Evolutionary conservation across 2,797 vertebrate species (phyloP).

Genomic region (Falco novaeseelandiae): DNA sequence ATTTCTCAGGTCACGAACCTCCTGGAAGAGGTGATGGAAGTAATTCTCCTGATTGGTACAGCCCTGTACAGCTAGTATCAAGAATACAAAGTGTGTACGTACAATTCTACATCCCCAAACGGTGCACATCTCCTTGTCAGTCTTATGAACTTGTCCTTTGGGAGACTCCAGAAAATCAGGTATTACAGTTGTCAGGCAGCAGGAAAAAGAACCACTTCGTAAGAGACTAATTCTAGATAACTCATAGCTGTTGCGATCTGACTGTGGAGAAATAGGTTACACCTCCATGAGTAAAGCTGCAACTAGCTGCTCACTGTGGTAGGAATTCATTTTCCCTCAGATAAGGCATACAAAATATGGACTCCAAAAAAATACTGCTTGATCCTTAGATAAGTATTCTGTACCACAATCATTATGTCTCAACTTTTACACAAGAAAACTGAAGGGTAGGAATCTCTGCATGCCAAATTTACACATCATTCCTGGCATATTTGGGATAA

Average conservation of each 20-base stretch:
- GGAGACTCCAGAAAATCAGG: background rate
- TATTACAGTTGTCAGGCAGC: background rate
- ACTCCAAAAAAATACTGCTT: background rate
- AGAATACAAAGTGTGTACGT: background rate
- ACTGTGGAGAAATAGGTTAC: background rate
- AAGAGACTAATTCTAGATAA: background rate
- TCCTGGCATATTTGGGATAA: background rate
- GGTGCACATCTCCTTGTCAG: accelerated
- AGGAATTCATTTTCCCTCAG: background rate
- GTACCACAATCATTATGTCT: background rate
- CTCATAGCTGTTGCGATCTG: background rate
- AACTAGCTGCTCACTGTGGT: background rate
- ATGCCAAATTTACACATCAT: background rate
- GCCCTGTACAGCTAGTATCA: accelerated
- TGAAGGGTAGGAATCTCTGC: background rate
- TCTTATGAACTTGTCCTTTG: background rate
- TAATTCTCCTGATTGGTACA: background rate
- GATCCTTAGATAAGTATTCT: background rate
- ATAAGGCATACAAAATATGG: accelerated
- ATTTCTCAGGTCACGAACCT: accelerated
- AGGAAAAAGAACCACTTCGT: background rate
- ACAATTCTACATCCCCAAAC: background rate
- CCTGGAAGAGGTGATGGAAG: background rate
- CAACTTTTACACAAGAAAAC: background rate
- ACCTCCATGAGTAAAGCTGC: background rate